Evolutionary conservation across 2,888 invertebrate species (phyloP), one percentile per base, ranked within the genome.

Genomic region (Stenolophus ochropezus): DNA sequence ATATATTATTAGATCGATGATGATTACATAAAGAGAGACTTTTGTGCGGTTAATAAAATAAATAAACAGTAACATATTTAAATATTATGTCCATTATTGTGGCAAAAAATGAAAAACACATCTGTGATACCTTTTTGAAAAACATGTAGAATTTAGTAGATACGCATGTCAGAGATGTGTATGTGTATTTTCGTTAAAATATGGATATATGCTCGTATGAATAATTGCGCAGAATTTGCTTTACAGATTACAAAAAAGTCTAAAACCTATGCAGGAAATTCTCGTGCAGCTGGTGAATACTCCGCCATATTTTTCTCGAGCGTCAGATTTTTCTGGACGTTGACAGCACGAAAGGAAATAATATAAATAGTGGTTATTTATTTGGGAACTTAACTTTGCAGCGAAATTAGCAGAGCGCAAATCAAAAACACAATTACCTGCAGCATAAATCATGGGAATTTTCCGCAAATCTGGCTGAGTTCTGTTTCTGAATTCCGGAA

Each of bases 401-500:
- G 16, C 21, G n/a, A 42, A 61, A 69, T 69, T 69, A 47, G 65
- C 18, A 1, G 21, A 8, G 14, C 23, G 33, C 65, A 65, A 25
- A 69, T 5, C 33, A 69, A 69, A 69, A 69, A 69, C 20, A 47
- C 69, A 69, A 69, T 69, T 69, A 69, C 47, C 69, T 69, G 20
- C 42, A 18, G 18, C 21, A 69, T 69, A 69, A 69, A 69, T 69
- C 69, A 69, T 49, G 49, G 49, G 20, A 73, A 73, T 73, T 73
- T 73, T 73, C 47, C 73, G 27, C 49, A 73, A 73, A 49, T 73
- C 73, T 73, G 73, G 23, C 1, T 49, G 49, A 21, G 23, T 73
- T 73, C 49, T 73, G 73, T 73, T 73, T 73, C 49, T 73, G 49
- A 73, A 73, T 25, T 47, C 49, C 33, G 73, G 73, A 73, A 49